A percentile compares a stretch with the other conserved stretches of the same genome.
phyloP scores from a whole-genome alignment of 2,113 vertebrate genomes.

The Ascaphus truei region DNA sequence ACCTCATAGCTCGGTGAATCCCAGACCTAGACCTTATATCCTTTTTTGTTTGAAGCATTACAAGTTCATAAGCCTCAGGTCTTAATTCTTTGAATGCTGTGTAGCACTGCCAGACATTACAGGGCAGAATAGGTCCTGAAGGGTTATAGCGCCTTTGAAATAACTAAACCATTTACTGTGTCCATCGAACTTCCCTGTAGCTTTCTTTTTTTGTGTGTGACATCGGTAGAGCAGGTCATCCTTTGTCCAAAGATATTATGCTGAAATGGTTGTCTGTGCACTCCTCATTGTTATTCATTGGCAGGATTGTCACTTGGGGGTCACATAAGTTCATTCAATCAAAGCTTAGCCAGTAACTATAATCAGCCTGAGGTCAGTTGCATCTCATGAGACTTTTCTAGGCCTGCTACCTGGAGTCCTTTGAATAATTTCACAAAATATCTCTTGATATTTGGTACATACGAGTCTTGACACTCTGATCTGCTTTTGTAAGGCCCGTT shows the following conservation, averaged over 20 bases:
- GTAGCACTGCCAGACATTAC: no score
- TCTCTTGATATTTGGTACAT: conserved; percentile 34
- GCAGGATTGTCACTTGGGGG: conserved; percentile 46
- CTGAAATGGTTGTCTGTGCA: conserved; percentile 36
- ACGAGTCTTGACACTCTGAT: conserved; percentile 2
- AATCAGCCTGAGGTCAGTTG: conserved; percentile 47
- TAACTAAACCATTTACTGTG: no score
- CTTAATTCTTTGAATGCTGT: no score
- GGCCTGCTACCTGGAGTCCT: conserved; percentile 47
- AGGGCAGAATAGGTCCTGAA: no score
- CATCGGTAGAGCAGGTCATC: conserved; percentile 9
- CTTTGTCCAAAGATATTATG: conserved; percentile 28
- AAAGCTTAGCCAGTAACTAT: conserved; percentile 50
- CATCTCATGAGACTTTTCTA: conserved; percentile 47
- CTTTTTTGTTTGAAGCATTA: no score
- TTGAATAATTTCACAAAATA: conserved; percentile 49
- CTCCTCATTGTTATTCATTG: conserved; percentile 51
- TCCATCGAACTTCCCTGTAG: not conserved
- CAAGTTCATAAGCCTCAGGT: no score
- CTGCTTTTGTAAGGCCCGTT: no score
- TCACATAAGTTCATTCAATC: conserved; percentile 63
- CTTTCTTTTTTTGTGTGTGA: conserved; percentile 21
- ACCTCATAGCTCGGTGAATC: no score
- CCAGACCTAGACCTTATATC: no score
- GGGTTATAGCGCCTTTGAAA: no score